phyloP scores from a whole-genome alignment of 2,113 vertebrate genomes.

The Hiodon tergisus region DNA sequence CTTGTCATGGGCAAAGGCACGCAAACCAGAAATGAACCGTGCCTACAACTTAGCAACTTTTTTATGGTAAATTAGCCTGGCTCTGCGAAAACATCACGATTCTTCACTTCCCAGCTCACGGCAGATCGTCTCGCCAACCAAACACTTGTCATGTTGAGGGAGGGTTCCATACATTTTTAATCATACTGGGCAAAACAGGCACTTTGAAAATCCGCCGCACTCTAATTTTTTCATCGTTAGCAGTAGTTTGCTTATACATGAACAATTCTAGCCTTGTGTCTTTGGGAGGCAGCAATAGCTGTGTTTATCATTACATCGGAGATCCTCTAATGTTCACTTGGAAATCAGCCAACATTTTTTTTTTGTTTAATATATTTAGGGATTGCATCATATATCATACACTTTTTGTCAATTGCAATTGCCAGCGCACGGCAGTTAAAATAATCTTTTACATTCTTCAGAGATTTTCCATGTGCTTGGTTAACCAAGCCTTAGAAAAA shows the following conservation, averaged over 20 bases:
- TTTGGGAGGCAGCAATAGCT: constrained; percentile 82
- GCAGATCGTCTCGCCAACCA: constrained; percentile 80
- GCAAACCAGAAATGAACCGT: constrained; percentile 67
- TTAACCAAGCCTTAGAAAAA: constrained; percentile 81
- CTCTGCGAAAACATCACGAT: constrained; percentile 31
- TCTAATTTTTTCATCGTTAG: constrained; percentile 93
- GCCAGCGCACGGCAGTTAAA: constrained; percentile 79
- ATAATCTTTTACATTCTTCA: constrained; percentile 81
- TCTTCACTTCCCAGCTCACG: constrained; percentile 66
- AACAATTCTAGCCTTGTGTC: constrained; percentile 84
- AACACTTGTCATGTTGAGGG: constrained; percentile 82
- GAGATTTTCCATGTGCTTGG: constrained; percentile 78
- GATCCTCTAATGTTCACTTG: constrained; percentile 84
- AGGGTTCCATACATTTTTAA: constrained; percentile 98
- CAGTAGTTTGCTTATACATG: constrained; percentile 85
- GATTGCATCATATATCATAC: constrained; percentile 54
- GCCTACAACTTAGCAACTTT: no score
- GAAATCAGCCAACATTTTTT: constrained; percentile 86
- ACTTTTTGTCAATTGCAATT: constrained; percentile 84
- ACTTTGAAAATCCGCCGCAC: constrained; percentile 94
- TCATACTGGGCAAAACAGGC: constrained; percentile 82
- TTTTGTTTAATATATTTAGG: constrained; percentile 45
- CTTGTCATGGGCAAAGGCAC: background rate
- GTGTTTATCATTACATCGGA: constrained; percentile 82
- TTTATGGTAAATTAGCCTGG: no score